Evolutionary conservation across 2,888 invertebrate species (phyloP).

Genomic region (Phengaris alcon): DNA sequence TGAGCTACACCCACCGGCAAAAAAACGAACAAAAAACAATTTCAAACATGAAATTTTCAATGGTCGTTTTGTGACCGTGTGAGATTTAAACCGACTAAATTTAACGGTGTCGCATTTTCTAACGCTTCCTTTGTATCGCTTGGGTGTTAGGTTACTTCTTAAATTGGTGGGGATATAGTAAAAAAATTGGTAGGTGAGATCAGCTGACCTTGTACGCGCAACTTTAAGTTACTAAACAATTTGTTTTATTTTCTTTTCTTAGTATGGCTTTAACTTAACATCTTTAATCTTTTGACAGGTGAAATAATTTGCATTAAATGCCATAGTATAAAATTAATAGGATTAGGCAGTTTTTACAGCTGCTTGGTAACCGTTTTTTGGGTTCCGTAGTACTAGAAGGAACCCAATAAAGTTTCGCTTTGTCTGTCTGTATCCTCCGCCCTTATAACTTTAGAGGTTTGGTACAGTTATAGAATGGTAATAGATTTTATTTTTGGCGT

Average conservation of each 20-base stretch:
- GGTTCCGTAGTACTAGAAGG: no score
- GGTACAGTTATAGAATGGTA: no score
- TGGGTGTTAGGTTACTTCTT: slow-evolving; percentile 43
- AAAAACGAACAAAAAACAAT: slow-evolving; percentile 51
- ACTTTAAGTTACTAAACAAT: slow-evolving; percentile 53
- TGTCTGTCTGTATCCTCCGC: no score
- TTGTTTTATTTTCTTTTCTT: slow-evolving; percentile 50
- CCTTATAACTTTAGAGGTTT: no score
- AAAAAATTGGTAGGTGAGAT: slow-evolving; percentile 69
- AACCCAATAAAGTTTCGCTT: no score
- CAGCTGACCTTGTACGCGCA: slow-evolving; percentile 65
- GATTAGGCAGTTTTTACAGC: slow-evolving; percentile 7
- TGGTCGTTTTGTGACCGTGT: slow-evolving; percentile 51
- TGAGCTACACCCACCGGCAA: slow-evolving; percentile 49
- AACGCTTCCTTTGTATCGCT: slow-evolving; percentile 41
- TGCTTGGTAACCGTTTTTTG: neutral
- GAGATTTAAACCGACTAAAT: slow-evolving; percentile 48
- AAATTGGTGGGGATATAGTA: slow-evolving; percentile 55
- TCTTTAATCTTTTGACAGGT: slow-evolving; percentile 29
- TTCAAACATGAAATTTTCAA: slow-evolving; percentile 61
- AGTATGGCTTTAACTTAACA: slow-evolving; percentile 30
- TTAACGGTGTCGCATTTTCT: slow-evolving; percentile 38
- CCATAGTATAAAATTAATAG: neutral
- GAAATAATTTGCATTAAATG: slow-evolving; percentile 25
- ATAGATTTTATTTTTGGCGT: no score